A percentile compares a stretch with the other conserved stretches of the same genome.
Evolutionary conservation across 37 sponge, comb jelly and placozoan species (phyloP).

Genomic region (Dysidea cf. avara): DNA sequence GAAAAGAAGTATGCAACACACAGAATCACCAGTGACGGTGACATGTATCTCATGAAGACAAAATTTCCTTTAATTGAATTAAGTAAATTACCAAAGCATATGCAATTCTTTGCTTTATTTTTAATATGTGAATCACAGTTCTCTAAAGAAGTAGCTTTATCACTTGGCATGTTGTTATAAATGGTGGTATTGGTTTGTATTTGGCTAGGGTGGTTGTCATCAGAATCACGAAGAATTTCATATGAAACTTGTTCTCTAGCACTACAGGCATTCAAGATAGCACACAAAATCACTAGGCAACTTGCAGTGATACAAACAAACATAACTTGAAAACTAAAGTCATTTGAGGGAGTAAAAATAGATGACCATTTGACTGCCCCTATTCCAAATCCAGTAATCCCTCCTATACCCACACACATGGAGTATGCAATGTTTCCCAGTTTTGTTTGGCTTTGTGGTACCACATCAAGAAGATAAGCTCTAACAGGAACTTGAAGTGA

Average conservation of each 20-base stretch:
- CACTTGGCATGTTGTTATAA: too few species aligned
- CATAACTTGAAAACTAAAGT: background rate
- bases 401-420: conserved; percentile 3
- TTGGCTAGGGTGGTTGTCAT: too few species aligned
- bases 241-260: conserved; percentile 5
- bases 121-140: too few species aligned
- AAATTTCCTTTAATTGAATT: background rate
- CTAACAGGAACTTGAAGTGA: conserved; percentile 23
- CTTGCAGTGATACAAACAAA: conserved; percentile 13
- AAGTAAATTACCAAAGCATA: too few species aligned
- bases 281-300: conserved; percentile 1
- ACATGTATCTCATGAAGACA: conserved; percentile 17
- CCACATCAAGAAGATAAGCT: conserved; percentile 40
- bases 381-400: background rate
- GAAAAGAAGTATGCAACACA: conserved; percentile 6
- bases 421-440: conserved; percentile 20
- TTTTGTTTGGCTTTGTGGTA: conserved; percentile 10
- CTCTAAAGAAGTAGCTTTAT: too few species aligned
- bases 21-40: conserved; percentile 9
- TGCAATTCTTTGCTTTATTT: too few species aligned
- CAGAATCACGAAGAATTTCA: too few species aligned
- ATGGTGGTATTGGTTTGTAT: too few species aligned
- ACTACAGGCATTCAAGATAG: background rate
- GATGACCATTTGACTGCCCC: conserved; percentile 18
- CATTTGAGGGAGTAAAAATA: background rate